Evolutionary conservation across 2,113 vertebrate genomes (phyloP).

Genomic region (Camelus bactrianus): DNA sequence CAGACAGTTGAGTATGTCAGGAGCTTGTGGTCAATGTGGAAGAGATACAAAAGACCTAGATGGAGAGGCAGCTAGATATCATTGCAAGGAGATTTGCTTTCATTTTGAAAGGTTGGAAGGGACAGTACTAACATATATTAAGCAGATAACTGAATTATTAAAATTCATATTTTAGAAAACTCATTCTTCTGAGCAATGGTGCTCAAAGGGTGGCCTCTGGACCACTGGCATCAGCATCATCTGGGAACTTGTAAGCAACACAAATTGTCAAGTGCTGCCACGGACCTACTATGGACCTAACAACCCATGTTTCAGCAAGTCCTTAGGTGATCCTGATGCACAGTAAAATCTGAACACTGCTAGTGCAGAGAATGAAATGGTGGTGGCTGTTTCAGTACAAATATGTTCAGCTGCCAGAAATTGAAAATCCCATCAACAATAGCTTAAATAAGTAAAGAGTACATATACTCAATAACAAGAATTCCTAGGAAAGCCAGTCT

Average conservation of each 20-base stretch:
- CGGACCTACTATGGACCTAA: neutral
- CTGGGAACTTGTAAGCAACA: neutral
- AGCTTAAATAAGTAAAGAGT: neutral
- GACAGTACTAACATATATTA: neutral
- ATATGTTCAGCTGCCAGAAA: conserved; percentile 3
- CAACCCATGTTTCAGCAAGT: neutral
- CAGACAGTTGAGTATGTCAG: neutral
- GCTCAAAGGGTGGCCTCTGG: neutral
- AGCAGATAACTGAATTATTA: neutral
- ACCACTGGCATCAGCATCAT: neutral
- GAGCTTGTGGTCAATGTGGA: neutral
- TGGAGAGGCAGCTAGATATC: neutral
- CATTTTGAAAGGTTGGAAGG: neutral
- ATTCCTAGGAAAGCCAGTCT: neutral
- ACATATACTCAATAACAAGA: neutral
- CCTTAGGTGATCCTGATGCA: neutral
- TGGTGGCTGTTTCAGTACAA: neutral
- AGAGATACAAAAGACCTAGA: neutral
- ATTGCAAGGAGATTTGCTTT: neutral
- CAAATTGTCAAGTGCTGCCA: neutral
- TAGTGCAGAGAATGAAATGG: neutral
- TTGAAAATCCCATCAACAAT: neutral
- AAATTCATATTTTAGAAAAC: neutral
- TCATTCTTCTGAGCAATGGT: neutral
- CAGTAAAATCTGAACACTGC: neutral